Base-by-base conservation (phyloP, 2,797 vertebrate species). In the Alfaro cultratus region DNA sequence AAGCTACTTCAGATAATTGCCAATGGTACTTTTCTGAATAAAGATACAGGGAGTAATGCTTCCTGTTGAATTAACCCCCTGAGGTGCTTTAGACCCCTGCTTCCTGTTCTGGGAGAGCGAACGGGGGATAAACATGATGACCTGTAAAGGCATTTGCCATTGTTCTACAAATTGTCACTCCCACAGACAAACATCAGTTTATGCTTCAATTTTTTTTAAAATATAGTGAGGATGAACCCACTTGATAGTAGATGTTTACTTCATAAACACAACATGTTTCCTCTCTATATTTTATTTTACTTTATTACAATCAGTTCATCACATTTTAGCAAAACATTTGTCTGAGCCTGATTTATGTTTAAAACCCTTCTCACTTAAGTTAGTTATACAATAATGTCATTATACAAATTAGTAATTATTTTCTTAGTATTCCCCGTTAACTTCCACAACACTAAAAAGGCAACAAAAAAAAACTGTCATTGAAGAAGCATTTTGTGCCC, bases 41-140 rank as follows among this genome's bases (percentile, higher is more conserved):
- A 77, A 79, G 77, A 84, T 81, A 88, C 41, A 62, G 64, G 62
- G 62, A 82, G 57, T 79, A 80, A 84, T 74, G 81, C 86, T 93
- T 91, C 91, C 91, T 88, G 87, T 84, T 82, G 83, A 86, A 83
- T 83, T 23, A 77, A 80, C 80, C 76, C 53, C 82, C 57, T 1
- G 60, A 31, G 70, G 70, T 70, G 72, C 76, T 80, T 76, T 79
- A 53, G 57, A 80, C 80, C 88, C 89, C 88, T 73, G 81, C 79
- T 93, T 94, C 89, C 90, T 92, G 84, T 81, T 81, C 80, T 7
- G 77, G 67, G 86, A 92, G 82, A 76, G 83, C 76, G 84, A 89
- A 92, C 86, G 79, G 72, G 86, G 73, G n/a, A 57, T 43, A 74
- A 75, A 64, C 55, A 72, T 80, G 79, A 88, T 90, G 80, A 87